phyloP scores from a whole-genome alignment of 2,113 vertebrate species.

The Motacilla alba region DNA sequence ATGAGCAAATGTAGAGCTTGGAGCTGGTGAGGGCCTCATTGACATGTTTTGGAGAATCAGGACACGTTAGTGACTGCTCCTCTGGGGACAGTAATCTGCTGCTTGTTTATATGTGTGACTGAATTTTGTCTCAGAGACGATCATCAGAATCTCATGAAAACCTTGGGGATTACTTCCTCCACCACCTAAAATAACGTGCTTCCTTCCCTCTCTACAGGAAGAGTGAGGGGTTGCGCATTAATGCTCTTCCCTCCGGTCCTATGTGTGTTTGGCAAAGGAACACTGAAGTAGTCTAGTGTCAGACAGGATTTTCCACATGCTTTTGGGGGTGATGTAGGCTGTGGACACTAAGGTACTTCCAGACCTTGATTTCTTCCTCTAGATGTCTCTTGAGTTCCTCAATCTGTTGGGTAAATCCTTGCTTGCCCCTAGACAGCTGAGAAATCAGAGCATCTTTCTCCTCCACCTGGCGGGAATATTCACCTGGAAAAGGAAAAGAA shows the following conservation, averaged over 20 bases:
- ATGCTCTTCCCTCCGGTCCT: background rate
- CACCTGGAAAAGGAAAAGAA: background rate
- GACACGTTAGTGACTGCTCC: fast-evolving
- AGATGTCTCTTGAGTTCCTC: background rate
- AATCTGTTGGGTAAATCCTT: background rate
- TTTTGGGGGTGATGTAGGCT: background rate
- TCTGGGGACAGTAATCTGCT: no score
- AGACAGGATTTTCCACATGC: background rate
- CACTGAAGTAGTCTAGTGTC: background rate
- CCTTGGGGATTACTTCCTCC: background rate
- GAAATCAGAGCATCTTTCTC: no score
- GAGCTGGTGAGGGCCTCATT: background rate
- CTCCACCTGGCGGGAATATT: no score
- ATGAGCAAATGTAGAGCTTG: background rate
- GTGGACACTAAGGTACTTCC: background rate
- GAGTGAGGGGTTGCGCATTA: background rate
- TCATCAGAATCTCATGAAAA: background rate
- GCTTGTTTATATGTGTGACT: background rate
- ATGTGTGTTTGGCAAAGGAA: background rate
- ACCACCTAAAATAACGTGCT: background rate
- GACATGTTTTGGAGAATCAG: background rate
- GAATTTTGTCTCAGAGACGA: background rate
- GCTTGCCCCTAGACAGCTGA: no score
- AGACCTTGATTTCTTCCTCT: background rate
- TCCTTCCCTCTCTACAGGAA: background rate